Base-by-base conservation (phyloP, 2,113 vertebrate genomes). In the Cromileptes altivelis region DNA sequence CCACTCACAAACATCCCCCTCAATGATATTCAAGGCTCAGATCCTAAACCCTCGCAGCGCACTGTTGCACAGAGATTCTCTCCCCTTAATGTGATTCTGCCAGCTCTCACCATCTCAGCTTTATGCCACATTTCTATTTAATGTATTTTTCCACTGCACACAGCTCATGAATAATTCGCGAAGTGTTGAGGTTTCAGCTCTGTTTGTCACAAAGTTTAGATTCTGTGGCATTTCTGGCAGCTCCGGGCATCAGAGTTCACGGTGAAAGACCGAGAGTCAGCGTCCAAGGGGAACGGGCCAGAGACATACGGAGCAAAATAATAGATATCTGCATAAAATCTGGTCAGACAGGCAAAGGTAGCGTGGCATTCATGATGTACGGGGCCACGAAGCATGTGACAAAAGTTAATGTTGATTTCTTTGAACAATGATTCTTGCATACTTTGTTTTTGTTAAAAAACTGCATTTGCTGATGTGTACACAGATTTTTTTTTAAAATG, bases 11-110 rank as follows among this genome's bases (percentile, higher is more conserved):
- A 83, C 53, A 65, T 37, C 78, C 60, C 55, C 61, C 40, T 78
- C 58, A 62, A 75, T 82, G 77, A 76, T 76, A 90, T 87, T 78
- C 84, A 84, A 74, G 75, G 76, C 85, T 84, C 84, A 85, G 61
- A 70, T 58, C 21, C 70, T 52, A 71, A 71, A 70, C 78, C 78
- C 62, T 81, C 67, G n/a, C 58, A 69, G 81, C 12, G 81, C 57
- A 49, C 49, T 23, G 30, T 75, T 70, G 52, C 58, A 70, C 73
- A 62, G 56, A 83, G 78, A 80, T 84, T 86, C 71, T 81, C 70
- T 80, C 37, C 63, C 70, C 57, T 72, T 84, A 81, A 82, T 84
- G 62, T 56, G 69, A 84, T 89, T 81, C 57, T 68, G 45, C 73
- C 62, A 55, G 57, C 75, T 72, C 72, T 84, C 62, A 70, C 73